These are phyloP conservation scores for Pseudeuparius sepicola DNA, from an alignment of 2,888 invertebrate species.

Conservation along the genomic window DNA sequence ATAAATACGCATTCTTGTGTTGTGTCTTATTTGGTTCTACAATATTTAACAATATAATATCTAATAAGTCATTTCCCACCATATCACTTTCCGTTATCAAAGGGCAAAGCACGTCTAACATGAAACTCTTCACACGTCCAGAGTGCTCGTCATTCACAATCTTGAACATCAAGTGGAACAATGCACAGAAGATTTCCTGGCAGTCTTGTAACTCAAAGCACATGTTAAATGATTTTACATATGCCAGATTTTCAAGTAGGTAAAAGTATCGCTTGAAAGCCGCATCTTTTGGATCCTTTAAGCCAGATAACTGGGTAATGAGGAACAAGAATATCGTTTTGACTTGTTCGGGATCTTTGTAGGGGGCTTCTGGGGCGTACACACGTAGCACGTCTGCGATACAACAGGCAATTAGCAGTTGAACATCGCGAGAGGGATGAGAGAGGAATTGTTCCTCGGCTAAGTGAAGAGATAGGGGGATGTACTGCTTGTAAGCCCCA, in stretches of 20 bases:
- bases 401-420: constrained; percentile 91
- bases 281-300: constrained; percentile 93
- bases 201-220: constrained; percentile 96
- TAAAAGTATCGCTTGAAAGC: constrained; percentile 97
- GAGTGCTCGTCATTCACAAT: constrained; percentile 97
- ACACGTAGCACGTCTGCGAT: constrained; percentile 94
- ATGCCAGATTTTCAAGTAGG: constrained; percentile 90
- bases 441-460: constrained; percentile 88
- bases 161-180: constrained; percentile 90
- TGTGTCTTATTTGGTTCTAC: constrained; percentile 89
- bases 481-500: constrained; percentile 84
- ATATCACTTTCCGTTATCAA: constrained; percentile 92
- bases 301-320: constrained; percentile 84
- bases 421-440: constrained; percentile 85
- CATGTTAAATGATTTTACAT: constrained; percentile 98
- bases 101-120: constrained; percentile 91
- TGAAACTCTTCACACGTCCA: constrained; percentile 90
- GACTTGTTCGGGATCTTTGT: constrained; percentile 90
- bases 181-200: constrained; percentile 89
- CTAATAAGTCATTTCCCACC: constrained; percentile 86
- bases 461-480: constrained; percentile 83
- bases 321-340: constrained; percentile 89
- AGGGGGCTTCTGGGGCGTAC: constrained; percentile 96
- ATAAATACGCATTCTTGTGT: constrained; percentile 77
- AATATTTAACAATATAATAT: constrained; percentile 87